A percentile compares a stretch with the other conserved stretches of the same genome.
phyloP scores from a whole-genome alignment of 2,113 vertebrate genomes.

The Hydrolagus affinis region DNA sequence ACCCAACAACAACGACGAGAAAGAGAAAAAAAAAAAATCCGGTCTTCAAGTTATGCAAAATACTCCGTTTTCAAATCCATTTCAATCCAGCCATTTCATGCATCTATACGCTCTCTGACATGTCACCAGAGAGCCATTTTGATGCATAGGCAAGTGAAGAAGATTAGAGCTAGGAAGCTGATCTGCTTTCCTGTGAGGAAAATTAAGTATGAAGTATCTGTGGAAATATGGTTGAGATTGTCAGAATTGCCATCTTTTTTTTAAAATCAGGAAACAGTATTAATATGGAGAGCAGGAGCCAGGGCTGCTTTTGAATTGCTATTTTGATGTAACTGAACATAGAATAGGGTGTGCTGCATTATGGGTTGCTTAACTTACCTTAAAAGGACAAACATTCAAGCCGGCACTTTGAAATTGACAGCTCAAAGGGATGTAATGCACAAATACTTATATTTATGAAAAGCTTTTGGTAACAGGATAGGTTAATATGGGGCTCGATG shows the following conservation, averaged over 20 bases:
- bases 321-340: conserved; percentile 18
- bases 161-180: neutral
- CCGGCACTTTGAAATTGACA: neutral
- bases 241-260: neutral
- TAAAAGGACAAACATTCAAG: neutral
- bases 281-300: neutral
- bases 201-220: too few relatives aligned
- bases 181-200: neutral
- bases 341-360: neutral
- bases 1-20: too few relatives aligned
- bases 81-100: conserved; percentile 17
- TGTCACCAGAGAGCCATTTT: neutral
- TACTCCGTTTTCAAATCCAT: too few relatives aligned
- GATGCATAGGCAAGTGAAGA: neutral
- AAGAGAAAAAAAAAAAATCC: too few relatives aligned
- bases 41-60: neutral
- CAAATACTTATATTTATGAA: neutral
- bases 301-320: neutral
- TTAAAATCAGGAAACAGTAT: neutral
- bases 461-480: neutral
- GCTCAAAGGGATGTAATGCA: neutral
- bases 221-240: neutral
- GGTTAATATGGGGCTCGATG: neutral
- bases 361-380: neutral
- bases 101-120: neutral